Conservation (phyloP, 1,140 invertebrate species). For the Sinella curviseta region DNA sequence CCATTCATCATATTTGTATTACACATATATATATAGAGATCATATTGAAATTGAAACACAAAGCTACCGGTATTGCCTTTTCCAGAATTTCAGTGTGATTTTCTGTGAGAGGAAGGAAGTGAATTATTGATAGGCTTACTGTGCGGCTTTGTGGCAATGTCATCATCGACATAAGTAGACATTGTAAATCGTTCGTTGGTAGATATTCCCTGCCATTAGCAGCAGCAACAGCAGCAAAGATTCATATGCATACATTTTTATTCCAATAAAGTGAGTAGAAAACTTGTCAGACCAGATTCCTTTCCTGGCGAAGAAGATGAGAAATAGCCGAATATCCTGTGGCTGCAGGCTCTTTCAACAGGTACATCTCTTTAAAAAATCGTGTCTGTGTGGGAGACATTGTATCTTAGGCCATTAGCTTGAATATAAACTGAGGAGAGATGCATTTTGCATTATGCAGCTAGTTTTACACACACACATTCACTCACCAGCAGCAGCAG, state of each 20-base stretch:
- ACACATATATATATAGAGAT: no score
- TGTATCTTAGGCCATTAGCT: no score
- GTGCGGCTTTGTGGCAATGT: neutral
- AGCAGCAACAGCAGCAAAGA: no score
- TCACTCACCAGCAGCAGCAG: neutral
- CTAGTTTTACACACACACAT: neutral
- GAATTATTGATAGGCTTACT: no score
- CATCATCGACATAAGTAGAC: no score
- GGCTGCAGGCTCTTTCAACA: neutral
- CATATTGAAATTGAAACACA: no score
- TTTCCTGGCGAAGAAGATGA: neutral
- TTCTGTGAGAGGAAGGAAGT: neutral
- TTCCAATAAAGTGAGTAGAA: neutral
- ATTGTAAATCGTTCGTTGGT: no score
- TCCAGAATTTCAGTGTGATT: neutral
- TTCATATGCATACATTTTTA: no score
- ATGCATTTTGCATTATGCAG: neutral
- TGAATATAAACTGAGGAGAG: neutral
- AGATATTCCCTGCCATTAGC: no score
- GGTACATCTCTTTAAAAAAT: neutral
- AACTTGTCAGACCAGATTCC: slow-evolving; percentile 6
- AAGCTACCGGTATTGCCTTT: neutral
- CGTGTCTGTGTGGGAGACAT: neutral
- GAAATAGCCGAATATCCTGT: neutral
- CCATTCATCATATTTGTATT: neutral